Evolutionary conservation across 2,888 invertebrate genomes (phyloP), one percentile per base, ranked within the genome.

Genomic region (Leucophenga montana): DNA sequence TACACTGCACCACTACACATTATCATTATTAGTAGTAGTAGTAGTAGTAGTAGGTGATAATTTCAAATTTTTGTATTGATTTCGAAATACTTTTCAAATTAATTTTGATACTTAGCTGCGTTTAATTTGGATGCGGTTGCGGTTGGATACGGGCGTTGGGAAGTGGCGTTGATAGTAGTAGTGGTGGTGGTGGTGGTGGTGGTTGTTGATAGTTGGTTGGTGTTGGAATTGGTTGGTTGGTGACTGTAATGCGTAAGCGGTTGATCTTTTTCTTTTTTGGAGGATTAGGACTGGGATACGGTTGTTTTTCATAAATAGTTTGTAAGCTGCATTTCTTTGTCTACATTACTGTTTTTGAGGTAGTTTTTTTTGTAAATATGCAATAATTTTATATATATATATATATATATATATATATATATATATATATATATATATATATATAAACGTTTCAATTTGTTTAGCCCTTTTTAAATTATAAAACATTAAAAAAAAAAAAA

Each of bases 271-370:
- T 65, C 9, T 54, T 67, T 56, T 59, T 13, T 18, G 46, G 48
- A n/a, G 54, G 39, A 31, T 27, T 31, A 1, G 59, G 59, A 13
- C n/a, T 14, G 59, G 59, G 59, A 14, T 31, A 39, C 39, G 39
- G 3, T 39, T 39, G 9, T 11, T 11, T 39, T 39, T 11, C 8
- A 39, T 39, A 39, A 5, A 11, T 39, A 11, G 70, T 53, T 31
- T 46, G 61, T 73, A 70, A 71, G 80, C 76, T 74, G 80, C 74
- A 83, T 71, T 53, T 72, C 67, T 59, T 71, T 71, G 44, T 46
- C 67, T 59, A 69, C 56, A 53, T 53, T 70, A 22, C 39, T 11
- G 11, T 62, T 66, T 33, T 66, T 64, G 33, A 31, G 68, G 44
- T 14, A 64, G 39, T 44, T 39, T 8, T 11, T 11, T 65, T 50